phyloP scores from a whole-genome alignment of 2,113 vertebrate species.

The Mormoops blainvillei region DNA sequence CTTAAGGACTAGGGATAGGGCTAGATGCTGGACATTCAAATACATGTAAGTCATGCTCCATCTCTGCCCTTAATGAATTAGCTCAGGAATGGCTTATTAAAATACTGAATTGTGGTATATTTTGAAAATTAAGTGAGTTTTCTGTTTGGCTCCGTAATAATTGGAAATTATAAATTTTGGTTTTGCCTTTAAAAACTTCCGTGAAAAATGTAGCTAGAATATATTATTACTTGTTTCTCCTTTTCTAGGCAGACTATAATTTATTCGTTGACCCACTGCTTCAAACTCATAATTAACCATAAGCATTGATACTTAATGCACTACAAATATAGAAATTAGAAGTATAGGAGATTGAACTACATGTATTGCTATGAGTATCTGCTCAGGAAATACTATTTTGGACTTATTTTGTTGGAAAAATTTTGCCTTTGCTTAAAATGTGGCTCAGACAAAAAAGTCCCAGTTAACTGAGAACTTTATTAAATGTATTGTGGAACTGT shows the following conservation, averaged over 20 bases:
- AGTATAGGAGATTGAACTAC: background rate
- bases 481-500: background rate
- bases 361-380: background rate
- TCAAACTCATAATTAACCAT: slow-evolving; percentile 24
- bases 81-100: background rate
- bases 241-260: slow-evolving; percentile 11
- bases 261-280: background rate
- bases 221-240: slow-evolving; percentile 15
- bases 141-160: background rate
- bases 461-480: background rate
- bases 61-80: background rate
- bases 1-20: background rate
- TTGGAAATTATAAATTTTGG: background rate
- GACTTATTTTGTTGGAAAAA: background rate
- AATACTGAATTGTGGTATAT: background rate
- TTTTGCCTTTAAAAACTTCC: background rate
- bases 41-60: background rate
- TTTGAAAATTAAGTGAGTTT: background rate
- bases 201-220: background rate
- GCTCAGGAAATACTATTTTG: background rate
- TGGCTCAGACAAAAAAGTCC: background rate
- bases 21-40: background rate
- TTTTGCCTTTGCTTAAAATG: background rate
- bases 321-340: background rate
- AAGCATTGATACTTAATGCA: background rate